phyloP scores from a whole-genome alignment of 1,140 invertebrate genomes.

The Lanistes nyassanus region DNA sequence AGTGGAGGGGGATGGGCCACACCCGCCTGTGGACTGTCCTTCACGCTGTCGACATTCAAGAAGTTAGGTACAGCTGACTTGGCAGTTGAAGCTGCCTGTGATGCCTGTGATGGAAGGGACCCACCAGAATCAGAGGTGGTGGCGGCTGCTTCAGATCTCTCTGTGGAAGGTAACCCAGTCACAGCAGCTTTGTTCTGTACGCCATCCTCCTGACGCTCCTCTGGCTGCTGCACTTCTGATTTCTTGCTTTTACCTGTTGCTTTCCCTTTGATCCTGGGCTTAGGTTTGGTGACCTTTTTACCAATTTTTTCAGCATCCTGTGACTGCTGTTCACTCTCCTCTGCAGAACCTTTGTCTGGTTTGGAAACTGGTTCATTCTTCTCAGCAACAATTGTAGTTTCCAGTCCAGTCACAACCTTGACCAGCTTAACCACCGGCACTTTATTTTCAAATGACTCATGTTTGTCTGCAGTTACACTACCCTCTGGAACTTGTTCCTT shows the following conservation, averaged over 20 bases:
- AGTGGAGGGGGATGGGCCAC: not conserved
- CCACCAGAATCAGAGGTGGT: not conserved
- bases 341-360: too few species aligned
- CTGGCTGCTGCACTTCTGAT: not conserved
- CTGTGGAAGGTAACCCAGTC: not conserved
- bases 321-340: too few species aligned
- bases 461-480: not conserved
- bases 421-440: too few species aligned
- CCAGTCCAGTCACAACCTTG: too few species aligned
- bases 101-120: not conserved
- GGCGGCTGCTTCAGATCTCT: not conserved
- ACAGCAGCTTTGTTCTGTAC: not conserved
- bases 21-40: too few species aligned
- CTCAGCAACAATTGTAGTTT: too few species aligned
- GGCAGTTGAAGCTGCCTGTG: not conserved
- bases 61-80: not conserved
- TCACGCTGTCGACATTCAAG: not conserved
- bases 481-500: not conserved
- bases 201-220: not conserved
- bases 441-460: too few species aligned
- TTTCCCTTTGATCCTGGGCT: not conserved
- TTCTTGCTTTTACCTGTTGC: conserved; percentile 8
- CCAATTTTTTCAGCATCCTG: too few species aligned
- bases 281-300: not conserved
- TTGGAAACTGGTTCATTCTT: too few species aligned